These are phyloP conservation scores for Tragelaphus scriptus DNA, from an alignment of 2,113 vertebrate species.

Conservation along the genomic window DNA sequence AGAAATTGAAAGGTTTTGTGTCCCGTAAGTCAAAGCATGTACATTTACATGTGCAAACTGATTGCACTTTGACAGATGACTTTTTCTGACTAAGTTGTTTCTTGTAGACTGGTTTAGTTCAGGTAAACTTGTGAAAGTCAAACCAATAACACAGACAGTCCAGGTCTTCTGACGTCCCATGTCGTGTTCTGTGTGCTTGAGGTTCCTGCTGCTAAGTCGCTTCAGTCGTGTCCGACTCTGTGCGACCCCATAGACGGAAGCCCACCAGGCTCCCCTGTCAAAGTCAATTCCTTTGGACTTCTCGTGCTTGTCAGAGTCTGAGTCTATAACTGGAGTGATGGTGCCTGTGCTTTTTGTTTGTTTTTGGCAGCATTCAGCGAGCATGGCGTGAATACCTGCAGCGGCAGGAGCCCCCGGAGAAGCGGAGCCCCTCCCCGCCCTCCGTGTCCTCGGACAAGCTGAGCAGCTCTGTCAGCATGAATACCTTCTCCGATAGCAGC, in stretches of 20 bases:
- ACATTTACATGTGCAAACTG: not conserved
- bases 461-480: conserved; percentile 96
- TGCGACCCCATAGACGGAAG: too few relatives aligned
- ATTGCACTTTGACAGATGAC: not conserved
- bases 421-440: conserved; percentile 87
- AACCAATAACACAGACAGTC: not conserved
- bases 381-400: conserved; percentile 89
- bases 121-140: not conserved
- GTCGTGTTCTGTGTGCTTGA: not conserved
- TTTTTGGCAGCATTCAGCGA: conserved; percentile 86
- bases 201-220: not conserved
- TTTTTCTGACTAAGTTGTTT: not conserved
- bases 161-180: too few relatives aligned
- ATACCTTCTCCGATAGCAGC: conserved; percentile 93
- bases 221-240: too few relatives aligned
- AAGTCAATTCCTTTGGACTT: not conserved
- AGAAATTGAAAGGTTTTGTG: not conserved
- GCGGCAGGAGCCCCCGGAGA: conserved; percentile 77
- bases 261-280: too few relatives aligned
- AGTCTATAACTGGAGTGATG: not conserved
- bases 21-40: not conserved
- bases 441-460: conserved; percentile 91
- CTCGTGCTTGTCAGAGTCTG: not conserved
- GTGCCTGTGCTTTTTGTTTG: not conserved
- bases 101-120: not conserved